Conservation (phyloP, 2,113 vertebrate species). For the Brevimyrus niger region DNA sequence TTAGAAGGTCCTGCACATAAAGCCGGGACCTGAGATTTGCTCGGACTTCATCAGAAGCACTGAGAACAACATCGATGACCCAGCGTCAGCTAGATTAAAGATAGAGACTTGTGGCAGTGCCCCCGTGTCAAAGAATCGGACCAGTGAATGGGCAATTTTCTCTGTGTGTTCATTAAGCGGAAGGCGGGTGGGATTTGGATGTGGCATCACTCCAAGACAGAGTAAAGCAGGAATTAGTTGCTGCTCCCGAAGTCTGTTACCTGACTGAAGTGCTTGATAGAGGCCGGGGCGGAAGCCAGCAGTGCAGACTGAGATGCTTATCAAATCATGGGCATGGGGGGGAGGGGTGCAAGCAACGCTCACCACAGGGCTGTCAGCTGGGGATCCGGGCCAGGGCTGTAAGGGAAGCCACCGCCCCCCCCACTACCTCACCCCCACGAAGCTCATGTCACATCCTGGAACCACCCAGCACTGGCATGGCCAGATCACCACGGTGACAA, state of each 20-base stretch:
- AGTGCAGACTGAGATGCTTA: neutral
- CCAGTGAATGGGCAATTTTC: neutral
- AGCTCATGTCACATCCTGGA: neutral
- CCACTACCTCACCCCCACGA: neutral
- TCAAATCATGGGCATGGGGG: neutral
- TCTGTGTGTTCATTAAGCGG: neutral
- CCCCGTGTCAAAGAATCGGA: neutral
- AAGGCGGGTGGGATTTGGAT: neutral
- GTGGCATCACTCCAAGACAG: neutral
- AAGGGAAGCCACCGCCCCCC: neutral
- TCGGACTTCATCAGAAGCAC: neutral
- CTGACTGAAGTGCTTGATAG: neutral
- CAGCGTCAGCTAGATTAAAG: neutral
- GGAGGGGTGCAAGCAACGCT: neutral
- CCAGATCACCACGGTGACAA: neutral
- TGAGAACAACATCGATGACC: neutral
- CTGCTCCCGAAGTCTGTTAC: neutral
- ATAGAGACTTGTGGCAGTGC: neutral
- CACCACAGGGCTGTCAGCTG: neutral
- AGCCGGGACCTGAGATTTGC: neutral
- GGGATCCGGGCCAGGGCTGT: neutral
- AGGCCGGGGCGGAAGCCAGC: neutral
- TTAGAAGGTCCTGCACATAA: neutral
- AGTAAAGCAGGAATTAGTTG: neutral
- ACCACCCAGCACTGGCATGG: neutral